A percentile compares a stretch with the other conserved stretches of the same genome.
Evolutionary conservation across 2,113 vertebrate genomes (phyloP).

Genomic region (Tympanuchus pallidicinctus): DNA sequence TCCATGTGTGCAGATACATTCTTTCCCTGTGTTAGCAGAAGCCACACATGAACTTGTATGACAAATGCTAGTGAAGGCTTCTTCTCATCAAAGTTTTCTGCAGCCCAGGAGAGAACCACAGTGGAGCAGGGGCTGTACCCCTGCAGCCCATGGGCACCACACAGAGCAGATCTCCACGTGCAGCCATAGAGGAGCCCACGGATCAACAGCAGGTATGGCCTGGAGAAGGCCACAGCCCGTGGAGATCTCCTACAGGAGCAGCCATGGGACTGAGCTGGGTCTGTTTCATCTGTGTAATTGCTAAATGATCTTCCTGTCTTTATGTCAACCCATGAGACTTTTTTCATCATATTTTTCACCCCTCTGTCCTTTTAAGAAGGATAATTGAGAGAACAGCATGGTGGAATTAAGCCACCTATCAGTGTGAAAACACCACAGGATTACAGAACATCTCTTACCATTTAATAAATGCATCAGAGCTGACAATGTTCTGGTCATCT

Average conservation of each 20-base stretch:
- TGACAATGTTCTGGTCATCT: neutral
- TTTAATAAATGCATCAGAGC: neutral
- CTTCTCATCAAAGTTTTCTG: neutral
- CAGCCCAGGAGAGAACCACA: neutral
- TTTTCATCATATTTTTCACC: neutral
- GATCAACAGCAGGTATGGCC: neutral
- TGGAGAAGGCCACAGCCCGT: neutral
- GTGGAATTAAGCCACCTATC: neutral
- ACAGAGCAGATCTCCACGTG: neutral
- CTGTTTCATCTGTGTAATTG: neutral
- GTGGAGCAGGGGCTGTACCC: neutral
- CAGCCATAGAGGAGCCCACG: neutral
- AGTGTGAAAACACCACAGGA: neutral
- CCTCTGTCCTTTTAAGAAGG: neutral
- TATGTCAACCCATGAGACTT: neutral
- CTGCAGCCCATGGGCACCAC: neutral
- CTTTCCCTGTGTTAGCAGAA: neutral
- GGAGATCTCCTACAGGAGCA: neutral
- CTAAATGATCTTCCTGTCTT: neutral
- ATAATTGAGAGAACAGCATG: neutral
- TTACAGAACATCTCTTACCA: fast-evolving
- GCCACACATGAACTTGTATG: neutral
- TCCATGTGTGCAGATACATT: neutral
- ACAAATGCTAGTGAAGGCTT: neutral
- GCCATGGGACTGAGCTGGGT: neutral